Base-by-base conservation (phyloP, 2,888 invertebrate species). In the Diarsia dahlii region DNA sequence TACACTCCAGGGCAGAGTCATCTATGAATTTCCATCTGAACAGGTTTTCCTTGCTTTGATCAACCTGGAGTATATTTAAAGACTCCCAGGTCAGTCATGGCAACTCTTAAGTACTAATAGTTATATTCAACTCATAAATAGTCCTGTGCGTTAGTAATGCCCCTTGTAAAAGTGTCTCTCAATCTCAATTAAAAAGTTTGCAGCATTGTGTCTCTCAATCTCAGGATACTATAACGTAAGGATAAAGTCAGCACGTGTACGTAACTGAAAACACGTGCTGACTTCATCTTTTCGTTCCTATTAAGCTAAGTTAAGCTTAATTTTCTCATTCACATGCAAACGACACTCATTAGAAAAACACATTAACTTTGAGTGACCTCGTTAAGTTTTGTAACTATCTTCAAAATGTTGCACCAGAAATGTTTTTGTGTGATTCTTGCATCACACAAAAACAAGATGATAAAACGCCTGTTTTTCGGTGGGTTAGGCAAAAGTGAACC, bases 371-470 rank as follows among this genome's bases (percentile, higher is more conserved):
- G 13, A 73, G 48, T 50, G 45, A 45, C 18, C 15, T 63, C 54
- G 63, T 77, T 80, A 39, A 79, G 15, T 39, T 48, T 39, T 48
- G 15, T 50, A 64, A 56, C 20, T 56, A 34, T 56, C 39, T 50
- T 52, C 9, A 63, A 23, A 80, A 80, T 63, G 2, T 20, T 80
- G 23, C 45, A 54, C 8, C 28, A 71, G 20, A 52, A 76, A 79
- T 39, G 34, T n/a, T n/a, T n/a, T n/a, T n/a, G n/a, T n/a, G n/a
- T n/a, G n/a, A n/a, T n/a, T n/a, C n/a, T n/a, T n/a, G n/a, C n/a
- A n/a, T 63, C 3, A 13, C 46, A 62, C 54, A 18, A 56, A 54
- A 54, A 56, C 3, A 3, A 50, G 10, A 62, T 10, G 1, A 20
- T 12, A 12, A 1, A 10, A 39, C 5, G n/a, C 4, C n/a, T n/a